These are phyloP conservation scores for Phyllopteryx taeniolatus DNA, from an alignment of 2,113 vertebrate species.

Conservation along the genomic window DNA sequence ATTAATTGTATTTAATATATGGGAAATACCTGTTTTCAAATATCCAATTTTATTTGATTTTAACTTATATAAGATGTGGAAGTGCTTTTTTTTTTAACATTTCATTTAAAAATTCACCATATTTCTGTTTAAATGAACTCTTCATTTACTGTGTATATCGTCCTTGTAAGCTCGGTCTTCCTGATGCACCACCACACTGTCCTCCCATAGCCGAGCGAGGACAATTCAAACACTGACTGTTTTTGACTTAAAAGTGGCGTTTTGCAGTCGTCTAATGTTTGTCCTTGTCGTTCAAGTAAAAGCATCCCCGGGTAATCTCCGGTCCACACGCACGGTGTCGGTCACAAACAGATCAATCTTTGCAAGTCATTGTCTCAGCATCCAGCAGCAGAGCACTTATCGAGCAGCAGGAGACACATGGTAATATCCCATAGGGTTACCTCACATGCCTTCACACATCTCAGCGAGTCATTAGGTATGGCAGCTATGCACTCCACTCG, in stretches of 20 bases:
- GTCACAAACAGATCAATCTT: constrained; percentile 33
- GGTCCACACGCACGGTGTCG: neutral
- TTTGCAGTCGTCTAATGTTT: neutral
- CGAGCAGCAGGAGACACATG: constrained; percentile 42
- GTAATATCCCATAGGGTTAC: constrained; percentile 26
- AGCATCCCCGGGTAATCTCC: constrained; percentile 8
- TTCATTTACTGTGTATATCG: neutral
- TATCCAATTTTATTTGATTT: neutral
- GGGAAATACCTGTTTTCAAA: too few species aligned
- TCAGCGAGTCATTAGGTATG: constrained; percentile 11
- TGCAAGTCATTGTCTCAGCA: constrained; percentile 13
- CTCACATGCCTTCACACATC: constrained; percentile 25
- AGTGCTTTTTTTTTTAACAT: neutral
- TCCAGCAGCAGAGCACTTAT: constrained; percentile 19
- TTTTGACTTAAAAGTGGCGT: neutral
- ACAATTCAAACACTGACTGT: neutral
- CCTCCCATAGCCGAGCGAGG: neutral
- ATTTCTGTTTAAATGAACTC: too few species aligned
- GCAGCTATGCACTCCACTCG: constrained; percentile 10
- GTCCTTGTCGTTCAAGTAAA: constrained; percentile 1
- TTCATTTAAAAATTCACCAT: too few species aligned
- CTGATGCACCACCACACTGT: neutral
- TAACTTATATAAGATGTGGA: neutral
- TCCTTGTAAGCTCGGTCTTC: neutral
- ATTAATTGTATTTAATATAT: too few species aligned